phyloP scores from a whole-genome alignment of 1,140 invertebrate genomes.

The Drosophila kurseongensis region DNA sequence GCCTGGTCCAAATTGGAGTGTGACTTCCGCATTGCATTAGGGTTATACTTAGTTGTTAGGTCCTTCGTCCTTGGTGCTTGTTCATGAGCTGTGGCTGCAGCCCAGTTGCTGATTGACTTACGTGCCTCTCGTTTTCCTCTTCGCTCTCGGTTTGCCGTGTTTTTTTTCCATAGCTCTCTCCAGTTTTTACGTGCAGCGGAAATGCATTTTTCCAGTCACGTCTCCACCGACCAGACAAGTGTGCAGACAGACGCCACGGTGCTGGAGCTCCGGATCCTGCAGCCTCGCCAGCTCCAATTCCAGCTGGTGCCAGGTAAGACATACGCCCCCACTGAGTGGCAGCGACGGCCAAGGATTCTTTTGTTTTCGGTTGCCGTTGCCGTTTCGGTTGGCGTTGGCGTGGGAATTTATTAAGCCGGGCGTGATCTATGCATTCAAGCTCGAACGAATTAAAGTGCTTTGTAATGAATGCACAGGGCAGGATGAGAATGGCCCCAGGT shows the following conservation, averaged over 20 bases:
- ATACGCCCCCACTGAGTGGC: conserved; percentile 52
- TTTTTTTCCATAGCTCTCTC: conserved; percentile 41
- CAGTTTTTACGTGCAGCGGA: conserved; percentile 69
- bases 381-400: conserved; percentile 29
- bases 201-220: conserved; percentile 81
- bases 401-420: conserved; percentile 72
- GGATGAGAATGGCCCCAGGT: conserved; percentile 2
- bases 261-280: neutral
- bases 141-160: conserved; percentile 64
- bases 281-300: conserved; percentile 6
- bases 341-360: conserved; percentile 48
- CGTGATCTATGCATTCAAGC: conserved; percentile 66
- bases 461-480: conserved; percentile 64
- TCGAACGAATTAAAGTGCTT: conserved; percentile 70
- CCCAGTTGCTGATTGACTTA: conserved; percentile 76
- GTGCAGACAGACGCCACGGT: conserved; percentile 36
- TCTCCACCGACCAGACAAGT: conserved; percentile 42
- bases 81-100: conserved; percentile 31
- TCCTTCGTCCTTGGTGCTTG: conserved; percentile 3
- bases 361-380: conserved; percentile 39
- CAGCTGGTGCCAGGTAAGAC: conserved; percentile 51
- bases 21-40: conserved; percentile 81
- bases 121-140: conserved; percentile 70
- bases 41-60: conserved; percentile 62
- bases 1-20: conserved; percentile 68